These are phyloP conservation scores for Anser brachyrhynchus DNA, from an alignment of 2,113 vertebrate genomes.

Conservation along the genomic window DNA sequence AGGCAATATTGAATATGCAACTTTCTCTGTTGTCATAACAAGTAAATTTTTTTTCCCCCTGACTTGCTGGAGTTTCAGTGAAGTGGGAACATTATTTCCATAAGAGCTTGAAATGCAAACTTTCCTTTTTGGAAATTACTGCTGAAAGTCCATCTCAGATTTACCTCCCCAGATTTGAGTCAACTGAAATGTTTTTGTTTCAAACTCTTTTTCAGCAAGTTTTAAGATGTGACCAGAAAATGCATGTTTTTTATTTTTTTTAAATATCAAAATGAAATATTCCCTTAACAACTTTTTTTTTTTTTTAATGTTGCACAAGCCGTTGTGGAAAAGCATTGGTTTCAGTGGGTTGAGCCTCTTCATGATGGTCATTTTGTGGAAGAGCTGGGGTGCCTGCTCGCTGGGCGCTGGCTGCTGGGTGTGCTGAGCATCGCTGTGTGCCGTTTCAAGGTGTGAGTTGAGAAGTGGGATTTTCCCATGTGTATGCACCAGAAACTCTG, in stretches of 20 bases:
- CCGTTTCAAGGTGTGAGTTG: neutral
- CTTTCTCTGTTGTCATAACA: constrained; percentile 37
- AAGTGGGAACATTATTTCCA: neutral
- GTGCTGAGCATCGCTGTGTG: neutral
- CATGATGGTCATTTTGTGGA: neutral
- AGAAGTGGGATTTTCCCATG: neutral
- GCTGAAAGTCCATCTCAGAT: neutral
- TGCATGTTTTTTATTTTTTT: neutral
- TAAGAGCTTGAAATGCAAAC: neutral
- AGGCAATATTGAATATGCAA: neutral
- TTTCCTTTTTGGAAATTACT: neutral
- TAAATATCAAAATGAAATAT: neutral
- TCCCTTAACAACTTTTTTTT: neutral
- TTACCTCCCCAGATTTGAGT: neutral
- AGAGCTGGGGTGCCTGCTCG: neutral
- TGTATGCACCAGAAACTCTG: neutral
- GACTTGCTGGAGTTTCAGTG: neutral
- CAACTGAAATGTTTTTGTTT: neutral
- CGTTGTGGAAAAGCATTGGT: neutral
- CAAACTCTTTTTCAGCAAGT: neutral
- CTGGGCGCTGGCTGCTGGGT: rapidly evolving
- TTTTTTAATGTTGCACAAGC: neutral
- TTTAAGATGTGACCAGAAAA: neutral
- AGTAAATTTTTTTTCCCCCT: neutral
- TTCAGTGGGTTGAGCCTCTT: neutral